These are phyloP conservation scores for Ceryle rudis DNA, from an alignment of 2,797 vertebrate genomes.

Conservation along the genomic window DNA sequence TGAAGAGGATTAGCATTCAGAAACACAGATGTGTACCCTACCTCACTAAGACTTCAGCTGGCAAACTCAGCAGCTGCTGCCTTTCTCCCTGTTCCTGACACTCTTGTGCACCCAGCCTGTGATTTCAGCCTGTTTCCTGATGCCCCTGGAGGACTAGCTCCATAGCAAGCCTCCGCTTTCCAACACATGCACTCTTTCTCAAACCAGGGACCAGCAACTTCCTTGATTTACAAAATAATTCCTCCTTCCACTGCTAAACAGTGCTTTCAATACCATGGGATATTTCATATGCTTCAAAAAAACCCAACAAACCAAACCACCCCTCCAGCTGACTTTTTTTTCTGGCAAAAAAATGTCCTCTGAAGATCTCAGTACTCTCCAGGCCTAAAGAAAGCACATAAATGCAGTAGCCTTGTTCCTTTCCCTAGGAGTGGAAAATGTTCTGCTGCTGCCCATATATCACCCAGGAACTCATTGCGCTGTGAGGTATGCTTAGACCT, in stretches of 20 bases:
- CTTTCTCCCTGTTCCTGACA: not conserved
- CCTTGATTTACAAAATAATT: not conserved
- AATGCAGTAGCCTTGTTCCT: not conserved
- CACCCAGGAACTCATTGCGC: not conserved
- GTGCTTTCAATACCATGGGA: not conserved
- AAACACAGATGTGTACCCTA: not conserved
- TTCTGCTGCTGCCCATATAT: not conserved
- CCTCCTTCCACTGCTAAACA: not conserved
- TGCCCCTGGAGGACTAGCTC: not conserved
- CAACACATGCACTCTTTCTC: not conserved
- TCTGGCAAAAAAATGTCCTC: not conserved
- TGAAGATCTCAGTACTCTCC: not conserved
- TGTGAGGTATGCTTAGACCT: not conserved
- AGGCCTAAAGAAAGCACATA: not conserved
- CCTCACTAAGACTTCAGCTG: not conserved
- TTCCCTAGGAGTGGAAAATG: slow-evolving; percentile 46
- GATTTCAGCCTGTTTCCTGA: not conserved
- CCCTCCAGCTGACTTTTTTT: not conserved
- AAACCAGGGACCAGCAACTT: not conserved
- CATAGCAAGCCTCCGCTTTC: not conserved
- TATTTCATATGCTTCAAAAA: not conserved
- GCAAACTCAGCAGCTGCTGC: not conserved
- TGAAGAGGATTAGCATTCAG: not conserved
- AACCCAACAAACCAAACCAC: fast-evolving
- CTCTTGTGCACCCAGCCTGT: not conserved